Conservation (phyloP, 1,140 invertebrate genomes). For the Eriocheir sinensis region DNA sequence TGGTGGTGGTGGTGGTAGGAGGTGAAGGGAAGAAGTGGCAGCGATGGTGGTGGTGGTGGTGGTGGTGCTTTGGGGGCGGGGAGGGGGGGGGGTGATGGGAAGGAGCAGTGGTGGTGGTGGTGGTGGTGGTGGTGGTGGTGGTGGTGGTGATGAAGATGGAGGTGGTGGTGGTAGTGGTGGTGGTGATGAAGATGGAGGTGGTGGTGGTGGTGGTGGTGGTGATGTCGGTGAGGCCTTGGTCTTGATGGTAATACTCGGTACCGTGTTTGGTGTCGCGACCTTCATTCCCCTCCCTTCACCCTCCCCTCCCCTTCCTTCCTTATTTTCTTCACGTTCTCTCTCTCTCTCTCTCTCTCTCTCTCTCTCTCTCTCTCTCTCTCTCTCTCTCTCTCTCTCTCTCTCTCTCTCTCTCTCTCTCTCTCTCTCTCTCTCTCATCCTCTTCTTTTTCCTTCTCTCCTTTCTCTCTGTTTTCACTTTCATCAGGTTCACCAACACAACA, state of each 20-base stretch:
- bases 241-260: too few species aligned
- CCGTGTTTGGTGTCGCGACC: background rate
- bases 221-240: too few species aligned
- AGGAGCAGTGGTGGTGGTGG: too few species aligned
- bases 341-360: constrained; percentile 29
- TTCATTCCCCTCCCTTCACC: background rate
- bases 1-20: background rate
- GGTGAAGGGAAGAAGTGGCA: background rate
- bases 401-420: background rate
- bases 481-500: too few species aligned
- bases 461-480: too few species aligned
- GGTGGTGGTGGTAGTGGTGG: too few species aligned
- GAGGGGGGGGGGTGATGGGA: too few species aligned
- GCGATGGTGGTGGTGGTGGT: background rate
- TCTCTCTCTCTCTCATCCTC: background rate
- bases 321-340: background rate
- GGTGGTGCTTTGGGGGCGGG: background rate
- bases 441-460: background rate
- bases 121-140: too few species aligned
- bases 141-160: too few species aligned
- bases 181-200: too few species aligned
- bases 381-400: background rate
- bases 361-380: background rate
- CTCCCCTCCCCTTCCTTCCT: background rate
- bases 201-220: too few species aligned